Evolutionary conservation across 2,113 vertebrate species (phyloP).

Genomic region (Tragelaphus imberbis): DNA sequence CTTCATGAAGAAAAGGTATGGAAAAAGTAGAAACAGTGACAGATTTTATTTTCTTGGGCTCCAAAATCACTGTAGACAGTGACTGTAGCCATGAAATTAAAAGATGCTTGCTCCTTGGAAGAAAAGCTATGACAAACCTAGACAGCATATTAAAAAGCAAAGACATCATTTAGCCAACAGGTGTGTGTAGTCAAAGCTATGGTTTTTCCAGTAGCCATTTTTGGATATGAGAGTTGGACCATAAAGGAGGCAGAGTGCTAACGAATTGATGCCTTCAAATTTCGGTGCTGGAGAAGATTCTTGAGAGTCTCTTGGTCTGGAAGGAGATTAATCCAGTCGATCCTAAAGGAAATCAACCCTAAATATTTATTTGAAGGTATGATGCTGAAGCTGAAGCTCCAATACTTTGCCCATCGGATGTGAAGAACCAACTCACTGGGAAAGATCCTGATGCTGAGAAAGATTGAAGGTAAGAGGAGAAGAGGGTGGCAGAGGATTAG

Average conservation of each 20-base stretch:
- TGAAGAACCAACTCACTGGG: background rate
- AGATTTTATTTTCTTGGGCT: background rate
- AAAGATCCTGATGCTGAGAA: background rate
- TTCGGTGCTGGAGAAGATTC: background rate
- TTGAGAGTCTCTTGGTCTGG: background rate
- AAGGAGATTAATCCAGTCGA: background rate
- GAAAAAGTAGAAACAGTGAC: background rate
- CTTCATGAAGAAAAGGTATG: background rate
- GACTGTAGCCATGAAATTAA: background rate
- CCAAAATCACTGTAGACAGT: background rate
- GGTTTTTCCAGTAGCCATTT: background rate
- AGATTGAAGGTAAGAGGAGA: background rate
- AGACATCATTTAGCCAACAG: background rate
- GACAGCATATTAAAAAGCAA: background rate
- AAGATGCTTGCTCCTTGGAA: background rate
- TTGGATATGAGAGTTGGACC: background rate
- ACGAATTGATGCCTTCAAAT: background rate
- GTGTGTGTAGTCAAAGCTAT: background rate
- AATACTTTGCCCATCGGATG: background rate
- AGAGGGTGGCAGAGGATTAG: background rate
- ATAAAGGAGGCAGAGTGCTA: background rate
- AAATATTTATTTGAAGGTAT: background rate
- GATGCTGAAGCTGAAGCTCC: background rate
- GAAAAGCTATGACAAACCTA: background rate
- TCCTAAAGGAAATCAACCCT: background rate